A percentile compares a stretch with the other conserved stretches of the same genome.
Conservation (phyloP, 1,140 invertebrate genomes). For the Protaetia brevitarsis region DNA sequence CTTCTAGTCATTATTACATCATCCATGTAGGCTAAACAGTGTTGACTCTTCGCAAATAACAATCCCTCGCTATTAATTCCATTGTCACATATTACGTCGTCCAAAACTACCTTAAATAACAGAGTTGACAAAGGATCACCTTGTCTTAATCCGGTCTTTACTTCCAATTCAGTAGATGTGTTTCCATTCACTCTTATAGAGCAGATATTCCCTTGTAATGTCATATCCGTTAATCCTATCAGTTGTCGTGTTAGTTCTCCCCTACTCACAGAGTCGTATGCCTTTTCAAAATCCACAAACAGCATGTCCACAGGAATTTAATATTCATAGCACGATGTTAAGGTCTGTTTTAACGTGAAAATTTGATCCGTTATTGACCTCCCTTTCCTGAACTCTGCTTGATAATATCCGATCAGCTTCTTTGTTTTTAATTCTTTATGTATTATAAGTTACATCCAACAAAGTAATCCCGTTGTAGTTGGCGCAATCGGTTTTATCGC, state of each 20-base stretch:
- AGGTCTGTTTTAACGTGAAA: constrained; percentile 13
- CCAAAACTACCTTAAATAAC: background rate
- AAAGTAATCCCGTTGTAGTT: constrained; percentile 1
- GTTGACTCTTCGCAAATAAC: background rate
- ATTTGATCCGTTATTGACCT: too few species aligned
- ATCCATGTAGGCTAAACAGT: background rate
- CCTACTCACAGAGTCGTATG: background rate
- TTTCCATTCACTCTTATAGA: too few species aligned
- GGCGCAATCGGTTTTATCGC: background rate
- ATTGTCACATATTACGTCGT: background rate
- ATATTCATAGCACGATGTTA: background rate
- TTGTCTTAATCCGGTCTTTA: background rate
- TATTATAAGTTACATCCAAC: background rate
- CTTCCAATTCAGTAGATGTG: too few species aligned
- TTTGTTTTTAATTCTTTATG: too few species aligned
- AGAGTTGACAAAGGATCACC: background rate
- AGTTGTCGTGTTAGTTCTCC: background rate
- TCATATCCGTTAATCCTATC: background rate
- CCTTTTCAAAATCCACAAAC: constrained; percentile 18
- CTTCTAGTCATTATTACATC: background rate
- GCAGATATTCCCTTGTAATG: background rate
- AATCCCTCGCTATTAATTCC: background rate
- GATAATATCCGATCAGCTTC: background rate
- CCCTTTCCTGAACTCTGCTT: background rate
- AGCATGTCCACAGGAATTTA: background rate